These are phyloP conservation scores for Phalanger gymnotis DNA, from an alignment of 2,797 vertebrate genomes.

Conservation along the genomic window DNA sequence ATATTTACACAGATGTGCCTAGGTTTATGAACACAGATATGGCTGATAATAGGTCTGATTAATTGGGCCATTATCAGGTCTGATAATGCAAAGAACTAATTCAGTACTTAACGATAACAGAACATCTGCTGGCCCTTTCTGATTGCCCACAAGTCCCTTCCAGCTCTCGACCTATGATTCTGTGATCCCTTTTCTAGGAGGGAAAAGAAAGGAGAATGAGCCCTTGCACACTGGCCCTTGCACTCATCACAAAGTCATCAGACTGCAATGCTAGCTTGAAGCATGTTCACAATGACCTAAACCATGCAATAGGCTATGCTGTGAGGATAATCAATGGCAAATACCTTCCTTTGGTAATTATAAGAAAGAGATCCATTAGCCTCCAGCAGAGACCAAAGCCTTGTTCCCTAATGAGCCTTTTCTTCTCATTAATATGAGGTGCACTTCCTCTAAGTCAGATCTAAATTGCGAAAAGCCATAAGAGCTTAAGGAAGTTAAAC, in stretches of 20 bases:
- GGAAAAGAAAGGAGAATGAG: slow-evolving; percentile 9
- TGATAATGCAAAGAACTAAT: background rate
- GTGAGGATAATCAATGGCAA: background rate
- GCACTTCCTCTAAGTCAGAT: slow-evolving; percentile 7
- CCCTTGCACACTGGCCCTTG: background rate
- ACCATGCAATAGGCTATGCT: background rate
- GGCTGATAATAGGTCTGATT: too few relatives aligned
- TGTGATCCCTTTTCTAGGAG: slow-evolving; percentile 17
- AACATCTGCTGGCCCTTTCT: background rate
- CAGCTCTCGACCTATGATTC: background rate
- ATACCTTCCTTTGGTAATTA: slow-evolving; percentile 7
- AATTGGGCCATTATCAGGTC: too few relatives aligned
- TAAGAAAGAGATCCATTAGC: background rate
- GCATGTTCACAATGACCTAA: background rate
- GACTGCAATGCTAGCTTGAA: slow-evolving; percentile 12
- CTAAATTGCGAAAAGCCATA: slow-evolving; percentile 40
- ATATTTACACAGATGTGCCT: background rate
- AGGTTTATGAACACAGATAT: too few relatives aligned
- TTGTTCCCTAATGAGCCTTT: slow-evolving; percentile 28
- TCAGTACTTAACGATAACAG: background rate
- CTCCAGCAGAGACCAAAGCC: background rate
- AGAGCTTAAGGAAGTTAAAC: slow-evolving; percentile 32
- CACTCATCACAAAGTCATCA: background rate
- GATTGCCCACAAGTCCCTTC: background rate
- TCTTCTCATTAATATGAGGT: slow-evolving; percentile 38